Evolutionary conservation across 2,113 vertebrate species (phyloP).

Genomic region (Ptilonorhynchus violaceus): DNA sequence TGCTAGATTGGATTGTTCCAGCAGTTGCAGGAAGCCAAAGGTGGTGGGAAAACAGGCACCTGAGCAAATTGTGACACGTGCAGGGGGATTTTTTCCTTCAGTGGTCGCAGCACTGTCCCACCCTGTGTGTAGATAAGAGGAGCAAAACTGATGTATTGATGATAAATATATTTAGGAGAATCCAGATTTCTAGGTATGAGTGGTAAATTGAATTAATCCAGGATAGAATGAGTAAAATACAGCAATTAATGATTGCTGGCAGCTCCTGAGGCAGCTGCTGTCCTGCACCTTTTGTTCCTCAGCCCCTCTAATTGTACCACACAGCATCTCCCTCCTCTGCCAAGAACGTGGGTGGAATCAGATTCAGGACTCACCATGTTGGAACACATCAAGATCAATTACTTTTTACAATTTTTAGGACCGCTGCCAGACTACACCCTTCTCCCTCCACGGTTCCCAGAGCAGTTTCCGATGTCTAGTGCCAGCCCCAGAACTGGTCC

Average conservation of each 20-base stretch:
- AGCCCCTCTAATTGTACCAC: not conserved
- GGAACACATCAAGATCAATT: constrained; percentile 40
- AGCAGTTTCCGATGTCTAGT: not conserved
- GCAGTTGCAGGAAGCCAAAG: not conserved
- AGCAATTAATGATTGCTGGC: not conserved
- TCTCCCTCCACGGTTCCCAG: not conserved
- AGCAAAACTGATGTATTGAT: not conserved
- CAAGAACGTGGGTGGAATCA: constrained; percentile 45
- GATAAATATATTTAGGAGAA: not conserved
- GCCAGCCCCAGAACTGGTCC: not conserved
- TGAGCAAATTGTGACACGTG: fast-evolving
- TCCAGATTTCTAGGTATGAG: not conserved
- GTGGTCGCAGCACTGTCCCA: not conserved
- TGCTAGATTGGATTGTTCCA: not conserved
- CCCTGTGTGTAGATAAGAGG: not conserved
- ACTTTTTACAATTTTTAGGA: not conserved
- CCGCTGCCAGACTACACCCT: not conserved
- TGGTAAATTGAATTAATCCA: not conserved
- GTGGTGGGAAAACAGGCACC: fast-evolving
- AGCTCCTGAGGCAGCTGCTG: not conserved
- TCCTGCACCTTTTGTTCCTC: not conserved
- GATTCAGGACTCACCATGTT: not conserved
- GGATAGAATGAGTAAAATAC: not conserved
- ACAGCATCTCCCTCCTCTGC: not conserved
- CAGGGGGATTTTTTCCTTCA: not conserved